These are phyloP conservation scores for Acanthurus leucopareius DNA, from an alignment of 2,797 vertebrate genomes.

Conservation along the genomic window DNA sequence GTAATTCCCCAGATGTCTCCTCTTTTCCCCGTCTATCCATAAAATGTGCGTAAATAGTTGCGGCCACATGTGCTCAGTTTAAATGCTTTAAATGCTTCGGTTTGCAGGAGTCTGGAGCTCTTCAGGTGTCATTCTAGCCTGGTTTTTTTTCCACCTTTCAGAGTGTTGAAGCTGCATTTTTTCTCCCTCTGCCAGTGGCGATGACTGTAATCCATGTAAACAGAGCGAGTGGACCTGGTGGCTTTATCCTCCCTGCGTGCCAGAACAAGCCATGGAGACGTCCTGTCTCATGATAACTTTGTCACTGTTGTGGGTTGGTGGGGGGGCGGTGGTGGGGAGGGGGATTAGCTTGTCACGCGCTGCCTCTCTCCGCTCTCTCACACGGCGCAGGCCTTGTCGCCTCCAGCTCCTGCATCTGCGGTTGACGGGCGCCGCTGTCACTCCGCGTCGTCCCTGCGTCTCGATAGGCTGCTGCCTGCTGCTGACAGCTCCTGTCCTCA, in stretches of 20 bases:
- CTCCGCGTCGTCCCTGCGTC: constrained; percentile 44
- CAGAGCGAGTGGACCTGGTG: constrained; percentile 35
- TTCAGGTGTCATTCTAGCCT: constrained; percentile 38
- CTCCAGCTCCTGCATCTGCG: constrained; percentile 51
- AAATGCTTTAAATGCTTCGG: background rate
- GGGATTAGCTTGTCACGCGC: constrained; percentile 52
- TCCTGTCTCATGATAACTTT: constrained; percentile 63
- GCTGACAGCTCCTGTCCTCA: constrained; percentile 59
- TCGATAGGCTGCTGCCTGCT: constrained; percentile 48
- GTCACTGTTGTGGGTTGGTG: constrained; percentile 34
- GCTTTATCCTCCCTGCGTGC: constrained; percentile 21
- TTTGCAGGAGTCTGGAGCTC: constrained; percentile 4
- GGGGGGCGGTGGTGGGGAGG: background rate
- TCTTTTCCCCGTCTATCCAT: constrained; percentile 10
- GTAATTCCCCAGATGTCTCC: constrained; percentile 58
- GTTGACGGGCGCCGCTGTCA: constrained; percentile 65
- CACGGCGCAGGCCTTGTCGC: constrained; percentile 58
- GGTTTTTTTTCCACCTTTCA: constrained; percentile 35
- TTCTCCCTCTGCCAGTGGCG: constrained; percentile 22
- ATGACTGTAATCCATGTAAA: constrained; percentile 54
- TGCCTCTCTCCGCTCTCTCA: constrained; percentile 39
- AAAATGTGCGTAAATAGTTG: constrained; percentile 42
- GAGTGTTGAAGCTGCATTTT: constrained; percentile 44
- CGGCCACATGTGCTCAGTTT: constrained; percentile 6
- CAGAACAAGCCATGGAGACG: constrained; percentile 35